Percentiles rank a stretch among this genome's conserved stretches.
phyloP scores from a whole-genome alignment of 1,140 invertebrate genomes.

The Lethocerus indicus region DNA sequence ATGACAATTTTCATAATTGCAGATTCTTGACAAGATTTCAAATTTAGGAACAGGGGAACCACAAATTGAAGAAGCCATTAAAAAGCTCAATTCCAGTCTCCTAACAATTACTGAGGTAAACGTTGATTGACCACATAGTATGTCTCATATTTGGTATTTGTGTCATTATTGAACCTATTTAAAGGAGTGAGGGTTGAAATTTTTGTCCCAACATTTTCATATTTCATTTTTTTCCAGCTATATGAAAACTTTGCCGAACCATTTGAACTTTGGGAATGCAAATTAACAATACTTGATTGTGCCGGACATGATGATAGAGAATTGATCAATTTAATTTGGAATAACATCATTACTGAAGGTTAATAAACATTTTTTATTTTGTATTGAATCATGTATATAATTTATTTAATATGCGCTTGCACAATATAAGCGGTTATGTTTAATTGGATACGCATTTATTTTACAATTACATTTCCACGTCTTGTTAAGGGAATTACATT shows the following conservation, averaged over 20 bases:
- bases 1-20: slow-evolving; percentile 12
- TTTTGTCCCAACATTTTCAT: not conserved
- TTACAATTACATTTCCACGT: no score
- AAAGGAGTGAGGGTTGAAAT: not conserved
- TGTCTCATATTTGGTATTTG: no score
- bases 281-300: slow-evolving; percentile 69
- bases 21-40: slow-evolving; percentile 43
- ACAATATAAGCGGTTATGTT: no score
- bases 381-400: slow-evolving; percentile 1
- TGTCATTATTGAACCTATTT: not conserved
- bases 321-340: slow-evolving; percentile 62
- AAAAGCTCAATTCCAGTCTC: slow-evolving; percentile 32
- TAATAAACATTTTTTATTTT: not conserved
- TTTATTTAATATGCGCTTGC: no score
- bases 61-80: slow-evolving; percentile 23
- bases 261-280: slow-evolving; percentile 66
- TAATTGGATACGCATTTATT: no score
- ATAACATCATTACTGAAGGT: slow-evolving; percentile 48
- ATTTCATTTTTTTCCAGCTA: slow-evolving; percentile 32
- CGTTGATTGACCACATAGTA: no score
- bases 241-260: slow-evolving; percentile 71
- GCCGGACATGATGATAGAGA: slow-evolving; percentile 58
- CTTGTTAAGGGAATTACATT: no score
- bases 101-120: slow-evolving; percentile 32
- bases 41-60: slow-evolving; percentile 28